These are phyloP conservation scores for Heteractis magnifica DNA, from an alignment of 92 coral and sea anemone genomes.

Conservation along the genomic window DNA sequence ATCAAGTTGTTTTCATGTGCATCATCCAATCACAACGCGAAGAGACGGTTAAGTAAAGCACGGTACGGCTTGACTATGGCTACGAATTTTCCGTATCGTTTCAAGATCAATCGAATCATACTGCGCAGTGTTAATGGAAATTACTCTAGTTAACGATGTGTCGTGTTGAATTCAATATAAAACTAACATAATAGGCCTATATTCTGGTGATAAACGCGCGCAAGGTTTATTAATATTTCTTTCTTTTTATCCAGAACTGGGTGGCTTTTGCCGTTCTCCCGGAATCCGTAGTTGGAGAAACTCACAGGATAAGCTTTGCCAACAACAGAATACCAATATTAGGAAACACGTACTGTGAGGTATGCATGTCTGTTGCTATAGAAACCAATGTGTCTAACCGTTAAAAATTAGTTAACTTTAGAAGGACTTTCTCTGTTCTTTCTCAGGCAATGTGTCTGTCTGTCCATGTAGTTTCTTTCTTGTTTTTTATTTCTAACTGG, in stretches of 20 bases:
- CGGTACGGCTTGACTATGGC: too few species aligned
- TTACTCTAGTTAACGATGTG: too few species aligned
- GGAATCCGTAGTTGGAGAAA: constrained; percentile 25
- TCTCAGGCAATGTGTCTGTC: not conserved
- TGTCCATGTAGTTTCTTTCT: not conserved
- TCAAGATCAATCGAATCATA: too few species aligned
- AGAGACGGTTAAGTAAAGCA: too few species aligned
- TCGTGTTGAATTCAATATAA: too few species aligned
- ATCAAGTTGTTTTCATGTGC: too few species aligned
- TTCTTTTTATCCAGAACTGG: constrained; percentile 55
- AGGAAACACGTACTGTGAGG: constrained; percentile 74
- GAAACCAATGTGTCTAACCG: too few species aligned
- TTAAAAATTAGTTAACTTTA: not conserved
- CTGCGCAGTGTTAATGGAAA: too few species aligned
- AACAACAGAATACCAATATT: constrained; percentile 36
- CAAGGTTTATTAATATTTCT: not conserved
- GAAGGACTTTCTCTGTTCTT: not conserved
- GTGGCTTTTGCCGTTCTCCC: constrained; percentile 68
- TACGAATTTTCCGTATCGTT: too few species aligned
- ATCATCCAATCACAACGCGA: too few species aligned
- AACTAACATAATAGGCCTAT: too few species aligned
- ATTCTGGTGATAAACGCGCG: not conserved
- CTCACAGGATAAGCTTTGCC: constrained; percentile 32
- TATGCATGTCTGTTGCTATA: constrained; percentile 6
- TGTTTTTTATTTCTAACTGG: not conserved